A percentile compares a stretch with the other conserved stretches of the same genome.
Conservation (phyloP, 2,888 invertebrate genomes). For the Drosophila nr. perissopoda region DNA sequence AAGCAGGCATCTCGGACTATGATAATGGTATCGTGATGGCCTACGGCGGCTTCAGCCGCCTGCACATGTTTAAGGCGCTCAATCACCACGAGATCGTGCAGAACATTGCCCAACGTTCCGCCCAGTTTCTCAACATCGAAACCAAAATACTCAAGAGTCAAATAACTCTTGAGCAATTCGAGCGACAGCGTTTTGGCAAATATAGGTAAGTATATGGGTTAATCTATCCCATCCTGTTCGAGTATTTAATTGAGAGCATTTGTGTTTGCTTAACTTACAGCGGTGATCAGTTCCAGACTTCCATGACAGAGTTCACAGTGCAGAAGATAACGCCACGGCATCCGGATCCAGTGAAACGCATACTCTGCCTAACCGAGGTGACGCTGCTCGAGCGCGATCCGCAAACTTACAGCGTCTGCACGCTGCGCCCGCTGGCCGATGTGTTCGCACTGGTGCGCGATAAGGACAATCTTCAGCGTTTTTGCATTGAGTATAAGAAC, state of each 20-base stretch:
- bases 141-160: constrained; percentile 93
- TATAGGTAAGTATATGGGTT: constrained; percentile 89
- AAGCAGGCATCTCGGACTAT: constrained; percentile 92
- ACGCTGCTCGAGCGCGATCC: constrained; percentile 98
- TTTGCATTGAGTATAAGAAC: constrained; percentile 96
- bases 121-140: constrained; percentile 91
- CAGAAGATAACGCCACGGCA: constrained; percentile 95
- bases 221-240: constrained; percentile 77
- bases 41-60: constrained; percentile 94
- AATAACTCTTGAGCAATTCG: constrained; percentile 94
- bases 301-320: constrained; percentile 97
- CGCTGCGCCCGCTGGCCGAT: constrained; percentile 92
- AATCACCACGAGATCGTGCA: constrained; percentile 94
- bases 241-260: background rate
- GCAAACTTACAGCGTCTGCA: constrained; percentile 97
- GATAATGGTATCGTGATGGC: constrained; percentile 97
- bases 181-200: constrained; percentile 95
- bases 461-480: constrained; percentile 95
- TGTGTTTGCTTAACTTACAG: constrained; percentile 86
- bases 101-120: constrained; percentile 93
- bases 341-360: constrained; percentile 93
- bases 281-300: constrained; percentile 97
- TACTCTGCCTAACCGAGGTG: constrained; percentile 97
- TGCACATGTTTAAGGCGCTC: constrained; percentile 95
- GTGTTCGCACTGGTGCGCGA: constrained; percentile 96